Percentiles rank a stretch among this genome's conserved stretches.
These are phyloP conservation scores for Steinernema feltiae DNA, from an alignment of 1,140 invertebrate species.

Conservation along the genomic window DNA sequence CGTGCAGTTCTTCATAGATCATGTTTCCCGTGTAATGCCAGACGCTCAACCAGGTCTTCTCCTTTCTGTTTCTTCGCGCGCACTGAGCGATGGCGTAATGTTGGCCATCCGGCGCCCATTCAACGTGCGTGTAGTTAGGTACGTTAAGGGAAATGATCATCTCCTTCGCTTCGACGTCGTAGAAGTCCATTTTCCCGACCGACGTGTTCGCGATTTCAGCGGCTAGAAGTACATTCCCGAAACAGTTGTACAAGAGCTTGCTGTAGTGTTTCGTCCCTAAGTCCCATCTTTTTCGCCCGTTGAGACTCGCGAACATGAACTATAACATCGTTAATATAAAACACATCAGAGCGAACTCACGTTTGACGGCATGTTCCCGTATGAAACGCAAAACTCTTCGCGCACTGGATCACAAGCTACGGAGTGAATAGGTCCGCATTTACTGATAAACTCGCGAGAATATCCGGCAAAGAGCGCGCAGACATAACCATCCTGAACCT, in stretches of 20 bases:
- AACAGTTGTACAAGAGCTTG: constrained; percentile 78
- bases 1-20: constrained; percentile 39
- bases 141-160: constrained; percentile 68
- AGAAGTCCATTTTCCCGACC: constrained; percentile 77
- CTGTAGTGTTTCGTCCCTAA: constrained; percentile 83
- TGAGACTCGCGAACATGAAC: constrained; percentile 77
- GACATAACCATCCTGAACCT: too few species aligned
- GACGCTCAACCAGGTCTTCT: constrained; percentile 65
- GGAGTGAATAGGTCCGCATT: constrained; percentile 80
- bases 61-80: constrained; percentile 78
- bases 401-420: constrained; percentile 83
- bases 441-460: constrained; percentile 67
- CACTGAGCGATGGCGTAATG: constrained; percentile 89
- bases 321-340: constrained; percentile 14
- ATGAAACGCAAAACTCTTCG: constrained; percentile 59
- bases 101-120: constrained; percentile 85
- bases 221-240: constrained; percentile 81
- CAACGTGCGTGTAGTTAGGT: constrained; percentile 77
- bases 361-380: constrained; percentile 77
- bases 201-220: constrained; percentile 87
- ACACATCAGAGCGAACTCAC: constrained; percentile 38
- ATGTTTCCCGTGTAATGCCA: constrained; percentile 54
- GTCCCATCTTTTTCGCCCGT: constrained; percentile 84
- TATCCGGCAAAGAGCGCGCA: constrained; percentile 71
- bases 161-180: constrained; percentile 74